Conservation (phyloP, 2,888 invertebrate genomes). For the Pandemis heparana region DNA sequence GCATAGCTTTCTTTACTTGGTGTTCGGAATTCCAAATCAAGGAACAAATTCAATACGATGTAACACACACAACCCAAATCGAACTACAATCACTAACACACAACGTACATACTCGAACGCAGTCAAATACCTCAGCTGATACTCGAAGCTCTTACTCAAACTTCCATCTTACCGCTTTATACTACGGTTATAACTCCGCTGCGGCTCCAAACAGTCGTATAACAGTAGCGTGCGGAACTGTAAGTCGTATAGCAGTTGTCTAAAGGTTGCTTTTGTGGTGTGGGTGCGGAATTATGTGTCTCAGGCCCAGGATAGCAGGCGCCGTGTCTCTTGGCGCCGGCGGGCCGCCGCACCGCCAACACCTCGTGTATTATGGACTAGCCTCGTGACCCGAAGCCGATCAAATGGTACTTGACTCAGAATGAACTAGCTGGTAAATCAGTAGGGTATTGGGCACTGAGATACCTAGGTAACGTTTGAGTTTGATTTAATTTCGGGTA, state of each 20-base stretch:
- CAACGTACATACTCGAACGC: slow-evolving; percentile 8
- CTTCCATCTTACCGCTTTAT: neutral
- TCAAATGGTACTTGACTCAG: slow-evolving; percentile 81
- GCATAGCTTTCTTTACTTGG: slow-evolving; percentile 80
- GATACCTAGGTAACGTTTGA: neutral
- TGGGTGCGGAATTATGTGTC: slow-evolving; percentile 56
- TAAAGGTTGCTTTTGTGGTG: slow-evolving; percentile 55
- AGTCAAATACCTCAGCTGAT: slow-evolving; percentile 34
- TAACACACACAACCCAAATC: neutral
- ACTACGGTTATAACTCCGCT: slow-evolving; percentile 53
- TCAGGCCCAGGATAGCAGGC: slow-evolving; percentile 76
- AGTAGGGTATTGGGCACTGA: neutral
- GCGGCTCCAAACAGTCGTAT: slow-evolving; percentile 44
- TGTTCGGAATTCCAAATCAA: slow-evolving; percentile 81
- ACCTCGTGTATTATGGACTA: slow-evolving; percentile 83
- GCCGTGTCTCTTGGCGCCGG: slow-evolving; percentile 83
- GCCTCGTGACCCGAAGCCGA: slow-evolving; percentile 83
- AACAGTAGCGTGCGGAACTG: neutral
- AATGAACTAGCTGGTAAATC: slow-evolving; percentile 60
- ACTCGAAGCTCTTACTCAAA: neutral
- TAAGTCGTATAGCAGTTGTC: neutral
- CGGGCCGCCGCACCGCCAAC: slow-evolving; percentile 75
- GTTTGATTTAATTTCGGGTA: neutral
- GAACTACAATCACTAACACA: neutral
- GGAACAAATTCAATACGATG: slow-evolving; percentile 68